phyloP scores from a whole-genome alignment of 2,797 vertebrate genomes.

The Anniella stebbinsi region DNA sequence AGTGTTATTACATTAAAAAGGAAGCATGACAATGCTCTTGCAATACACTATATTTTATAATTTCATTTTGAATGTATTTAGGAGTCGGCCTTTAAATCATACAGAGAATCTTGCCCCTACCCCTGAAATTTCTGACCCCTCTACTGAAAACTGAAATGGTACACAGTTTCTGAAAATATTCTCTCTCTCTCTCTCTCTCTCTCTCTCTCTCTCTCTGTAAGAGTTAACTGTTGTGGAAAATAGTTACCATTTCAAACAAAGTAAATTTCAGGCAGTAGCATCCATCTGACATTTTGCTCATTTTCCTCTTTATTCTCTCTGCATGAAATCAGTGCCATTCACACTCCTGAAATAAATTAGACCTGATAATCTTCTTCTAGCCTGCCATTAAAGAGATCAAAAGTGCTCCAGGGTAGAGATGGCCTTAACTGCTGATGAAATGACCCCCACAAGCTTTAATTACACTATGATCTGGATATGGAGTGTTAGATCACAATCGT shows the following conservation, averaged over 20 bases:
- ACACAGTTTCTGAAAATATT: slow-evolving; percentile 21
- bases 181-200: too few species aligned
- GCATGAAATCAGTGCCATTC: slow-evolving; percentile 51
- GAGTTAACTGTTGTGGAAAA: slow-evolving; percentile 39
- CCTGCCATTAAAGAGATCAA: slow-evolving; percentile 40
- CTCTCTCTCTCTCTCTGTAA: slow-evolving; percentile 41
- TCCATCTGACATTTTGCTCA: slow-evolving; percentile 48
- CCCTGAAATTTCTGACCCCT: not conserved
- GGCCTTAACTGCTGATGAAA: slow-evolving; percentile 29
- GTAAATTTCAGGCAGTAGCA: not conserved
- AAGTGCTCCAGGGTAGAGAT: slow-evolving; percentile 38
- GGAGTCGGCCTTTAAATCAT: not conserved
- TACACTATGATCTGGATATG: slow-evolving; percentile 15
- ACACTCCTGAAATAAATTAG: slow-evolving; percentile 54
- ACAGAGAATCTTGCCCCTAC: not conserved
- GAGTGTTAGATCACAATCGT: slow-evolving; percentile 43
- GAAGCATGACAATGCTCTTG: not conserved
- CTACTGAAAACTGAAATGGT: not conserved
- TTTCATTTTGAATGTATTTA: not conserved
- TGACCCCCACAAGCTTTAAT: slow-evolving; percentile 49
- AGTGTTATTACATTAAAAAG: not conserved
- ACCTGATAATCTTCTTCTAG: slow-evolving; percentile 40
- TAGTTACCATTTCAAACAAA: slow-evolving; percentile 29
- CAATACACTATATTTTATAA: not conserved
- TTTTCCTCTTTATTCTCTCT: slow-evolving; percentile 30